These are phyloP conservation scores for Sebastes jordani DNA, from an alignment of 2,797 vertebrate species.

Conservation along the genomic window DNA sequence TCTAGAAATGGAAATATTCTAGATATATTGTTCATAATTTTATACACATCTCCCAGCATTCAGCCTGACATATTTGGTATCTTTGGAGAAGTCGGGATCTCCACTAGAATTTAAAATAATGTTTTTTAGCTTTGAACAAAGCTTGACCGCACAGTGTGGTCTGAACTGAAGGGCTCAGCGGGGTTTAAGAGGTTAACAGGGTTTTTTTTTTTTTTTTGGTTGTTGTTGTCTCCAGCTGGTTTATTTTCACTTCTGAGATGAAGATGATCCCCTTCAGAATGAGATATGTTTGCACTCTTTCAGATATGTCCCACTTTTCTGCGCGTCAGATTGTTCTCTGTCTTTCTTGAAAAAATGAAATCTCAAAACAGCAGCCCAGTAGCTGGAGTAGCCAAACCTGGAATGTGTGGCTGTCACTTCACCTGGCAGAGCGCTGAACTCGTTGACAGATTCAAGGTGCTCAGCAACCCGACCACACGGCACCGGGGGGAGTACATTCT, in stretches of 20 bases:
- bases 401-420: constrained; percentile 9
- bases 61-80: not conserved
- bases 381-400: not conserved
- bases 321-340: constrained; percentile 26
- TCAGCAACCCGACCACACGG: not conserved
- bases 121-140: not conserved
- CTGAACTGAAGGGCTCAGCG: not conserved
- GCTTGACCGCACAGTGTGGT: not conserved
- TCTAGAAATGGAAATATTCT: not conserved
- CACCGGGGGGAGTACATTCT: not conserved
- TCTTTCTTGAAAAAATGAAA: constrained; percentile 6
- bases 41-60: not conserved
- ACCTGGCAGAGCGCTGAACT: not conserved
- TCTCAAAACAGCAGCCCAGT: not conserved
- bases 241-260: constrained; percentile 21
- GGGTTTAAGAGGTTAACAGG: not conserved
- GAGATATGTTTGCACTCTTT: constrained; percentile 35
- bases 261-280: constrained; percentile 33
- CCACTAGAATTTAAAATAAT: not conserved
- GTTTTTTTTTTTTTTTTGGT: not conserved
- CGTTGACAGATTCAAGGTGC: constrained; percentile 36
- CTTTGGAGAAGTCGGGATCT: not conserved
- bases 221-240: constrained; percentile 25
- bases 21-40: not conserved
- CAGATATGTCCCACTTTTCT: constrained; percentile 36